Evolutionary conservation across 1,140 invertebrate genomes (phyloP), one percentile per base, ranked within the genome.

Genomic region (Aricia agestis): DNA sequence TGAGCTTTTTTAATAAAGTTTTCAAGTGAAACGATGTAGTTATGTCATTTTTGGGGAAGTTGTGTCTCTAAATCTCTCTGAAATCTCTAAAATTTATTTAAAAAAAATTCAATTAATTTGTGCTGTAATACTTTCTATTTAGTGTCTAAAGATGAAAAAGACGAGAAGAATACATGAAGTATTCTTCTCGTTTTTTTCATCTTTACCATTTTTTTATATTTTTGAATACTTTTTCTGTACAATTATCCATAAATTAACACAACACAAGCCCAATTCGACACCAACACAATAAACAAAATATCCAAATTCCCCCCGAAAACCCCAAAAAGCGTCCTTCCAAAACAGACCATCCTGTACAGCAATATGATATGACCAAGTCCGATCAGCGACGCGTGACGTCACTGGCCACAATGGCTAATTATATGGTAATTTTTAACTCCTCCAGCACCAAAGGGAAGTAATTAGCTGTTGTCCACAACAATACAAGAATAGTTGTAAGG

Each of bases 341-440:
- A 71, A 59, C 13, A 41, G 52, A 75, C 11, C 83, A 85, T 0
- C 75, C 80, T 85, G 75, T 83, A 76, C 52, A 75, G n/a, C 42
- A 69, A 68, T 25, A 68, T 72, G 72, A 70, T 78, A 78, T 72
- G 76, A 78, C 72, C 75, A 73, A 67, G 76, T 80, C 83, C 83
- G 78, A 82, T 77, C 81, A 82, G 78, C 80, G 83, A 85, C 79
- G 82, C 81, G 81, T 83, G 81, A 80, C 77, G 79, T 71, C 72
- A 70, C 69, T 69, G 52, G 66, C 66, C 66, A 77, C 76, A 77
- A 77, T 77, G 68, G 71, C 69, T 70, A 68, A 73, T 74, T 74
- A 74, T 75, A 75, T 71, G 71, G 52, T 63, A 63, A 19, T 63
- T 63, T 63, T 63, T 63, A 63, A 18, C 18, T 18, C 19, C n/a